Evolutionary conservation across 2,888 invertebrate species (phyloP).

Genomic region (Emesis castigata): DNA sequence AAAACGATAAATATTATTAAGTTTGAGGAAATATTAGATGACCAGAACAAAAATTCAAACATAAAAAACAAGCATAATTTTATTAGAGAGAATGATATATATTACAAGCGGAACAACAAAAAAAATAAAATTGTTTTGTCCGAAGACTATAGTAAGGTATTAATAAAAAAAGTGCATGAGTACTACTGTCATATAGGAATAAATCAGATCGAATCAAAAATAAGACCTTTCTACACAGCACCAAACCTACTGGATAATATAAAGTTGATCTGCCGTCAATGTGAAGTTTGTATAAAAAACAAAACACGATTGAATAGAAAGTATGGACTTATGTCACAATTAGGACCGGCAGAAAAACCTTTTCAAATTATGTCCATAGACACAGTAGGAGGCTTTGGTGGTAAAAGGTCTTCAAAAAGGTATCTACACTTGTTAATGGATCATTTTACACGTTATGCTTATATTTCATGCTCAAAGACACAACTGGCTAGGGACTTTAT

Average conservation of each 20-base stretch:
- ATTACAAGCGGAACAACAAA: conserved; percentile 28
- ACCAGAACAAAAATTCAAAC: conserved; percentile 36
- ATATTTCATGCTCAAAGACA: conserved; percentile 17
- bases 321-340: conserved; percentile 20
- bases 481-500: conserved; percentile 21
- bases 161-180: conserved; percentile 35
- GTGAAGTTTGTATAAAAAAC: conserved; percentile 33
- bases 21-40: conserved; percentile 26
- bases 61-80: conserved; percentile 13
- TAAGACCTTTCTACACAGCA: conserved; percentile 37
- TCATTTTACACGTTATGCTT: conserved; percentile 25
- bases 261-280: conserved; percentile 23
- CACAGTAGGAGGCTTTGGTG: conserved; percentile 25
- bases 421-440: conserved; percentile 21
- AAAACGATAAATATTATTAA: conserved; percentile 36
- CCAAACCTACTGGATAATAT: conserved; percentile 29
- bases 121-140: conserved; percentile 29
- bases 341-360: conserved; percentile 18
- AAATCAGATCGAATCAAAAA: conserved; percentile 31
- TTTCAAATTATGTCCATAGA: conserved; percentile 30
- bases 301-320: conserved; percentile 27
- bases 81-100: conserved; percentile 13
- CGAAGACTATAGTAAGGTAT: conserved; percentile 23
- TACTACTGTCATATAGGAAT: conserved; percentile 35
- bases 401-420: conserved; percentile 22